These are phyloP conservation scores for Rhinoptilus africanus DNA, from an alignment of 2,113 vertebrate genomes.

Conservation along the genomic window DNA sequence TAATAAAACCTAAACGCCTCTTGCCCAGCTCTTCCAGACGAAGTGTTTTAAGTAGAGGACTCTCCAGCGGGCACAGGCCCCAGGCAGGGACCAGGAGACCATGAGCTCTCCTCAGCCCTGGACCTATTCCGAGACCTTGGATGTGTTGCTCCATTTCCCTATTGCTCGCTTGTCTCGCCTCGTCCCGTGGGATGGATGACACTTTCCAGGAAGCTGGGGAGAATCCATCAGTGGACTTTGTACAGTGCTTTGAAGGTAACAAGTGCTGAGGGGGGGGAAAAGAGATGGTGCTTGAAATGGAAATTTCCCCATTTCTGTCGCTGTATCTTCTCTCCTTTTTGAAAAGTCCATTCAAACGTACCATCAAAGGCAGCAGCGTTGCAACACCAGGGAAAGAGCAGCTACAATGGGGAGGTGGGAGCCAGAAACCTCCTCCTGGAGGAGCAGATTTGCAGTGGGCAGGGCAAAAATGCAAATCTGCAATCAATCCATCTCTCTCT, in stretches of 20 bases:
- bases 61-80: background rate
- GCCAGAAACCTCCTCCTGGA: conserved; percentile 27
- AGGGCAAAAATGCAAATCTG: background rate
- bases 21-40: background rate
- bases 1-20: background rate
- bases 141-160: background rate
- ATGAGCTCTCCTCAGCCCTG: background rate
- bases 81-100: background rate
- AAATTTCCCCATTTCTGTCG: background rate
- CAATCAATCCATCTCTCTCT: background rate
- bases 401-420: background rate
- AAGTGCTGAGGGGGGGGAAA: background rate
- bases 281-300: conserved; percentile 26
- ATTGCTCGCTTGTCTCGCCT: background rate
- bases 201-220: background rate
- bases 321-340: background rate
- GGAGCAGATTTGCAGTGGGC: background rate
- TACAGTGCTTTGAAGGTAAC: conserved; percentile 12
- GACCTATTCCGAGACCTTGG: fast-evolving
- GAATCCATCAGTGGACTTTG: background rate
- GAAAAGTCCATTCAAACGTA: background rate
- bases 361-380: background rate
- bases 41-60: background rate
- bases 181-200: background rate
- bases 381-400: background rate